Conservation (phyloP, 1,140 invertebrate species). For the Pomacea maculata region DNA sequence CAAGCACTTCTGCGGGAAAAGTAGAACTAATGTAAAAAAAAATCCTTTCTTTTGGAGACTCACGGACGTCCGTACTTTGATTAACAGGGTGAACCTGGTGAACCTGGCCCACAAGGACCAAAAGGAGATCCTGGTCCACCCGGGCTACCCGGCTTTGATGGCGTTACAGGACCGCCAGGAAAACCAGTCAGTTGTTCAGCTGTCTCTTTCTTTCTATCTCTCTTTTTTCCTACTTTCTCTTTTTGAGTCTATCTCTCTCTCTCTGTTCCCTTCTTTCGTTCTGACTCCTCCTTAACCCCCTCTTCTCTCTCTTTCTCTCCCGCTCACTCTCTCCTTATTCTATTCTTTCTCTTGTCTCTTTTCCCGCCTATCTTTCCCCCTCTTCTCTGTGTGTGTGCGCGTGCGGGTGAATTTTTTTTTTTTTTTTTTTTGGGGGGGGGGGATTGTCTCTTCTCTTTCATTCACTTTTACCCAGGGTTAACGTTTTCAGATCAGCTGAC, state of each 20-base stretch:
- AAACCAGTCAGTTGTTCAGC: constrained; percentile 62
- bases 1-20: background rate
- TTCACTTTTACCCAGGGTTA: no score
- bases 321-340: background rate
- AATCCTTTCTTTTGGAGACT: background rate
- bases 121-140: constrained; percentile 28
- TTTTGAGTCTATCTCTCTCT: no score
- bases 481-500: no score
- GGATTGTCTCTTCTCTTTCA: no score
- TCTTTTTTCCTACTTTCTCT: no score
- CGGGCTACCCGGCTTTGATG: constrained; percentile 83
- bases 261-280: no score
- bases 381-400: background rate
- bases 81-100: constrained; percentile 36
- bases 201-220: background rate
- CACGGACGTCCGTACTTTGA: background rate
- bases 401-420: no score
- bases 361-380: background rate
- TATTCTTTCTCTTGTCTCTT: background rate
- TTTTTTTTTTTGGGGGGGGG: no score
- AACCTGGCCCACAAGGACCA: constrained; percentile 31
- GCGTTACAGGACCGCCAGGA: constrained; percentile 74
- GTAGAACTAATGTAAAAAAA: background rate
- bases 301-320: background rate
- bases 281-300: no score